Percentiles rank a stretch among this genome's conserved stretches.
Evolutionary conservation across 2,888 invertebrate species (phyloP).

Genomic region (Cryptus armator): DNA sequence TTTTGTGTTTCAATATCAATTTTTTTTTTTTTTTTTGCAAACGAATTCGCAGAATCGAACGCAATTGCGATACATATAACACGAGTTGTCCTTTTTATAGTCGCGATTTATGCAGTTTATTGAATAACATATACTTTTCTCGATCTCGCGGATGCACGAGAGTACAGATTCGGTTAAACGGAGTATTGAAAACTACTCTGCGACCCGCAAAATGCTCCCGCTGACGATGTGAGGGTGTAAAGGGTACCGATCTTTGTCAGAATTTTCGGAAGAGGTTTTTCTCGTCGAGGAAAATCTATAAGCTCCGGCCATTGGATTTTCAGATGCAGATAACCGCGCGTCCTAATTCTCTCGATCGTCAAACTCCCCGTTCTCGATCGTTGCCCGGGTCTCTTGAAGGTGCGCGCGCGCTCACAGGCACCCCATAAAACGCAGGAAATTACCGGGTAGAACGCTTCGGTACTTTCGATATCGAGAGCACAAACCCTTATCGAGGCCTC

Average conservation of each 20-base stretch:
- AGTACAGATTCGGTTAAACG: background rate
- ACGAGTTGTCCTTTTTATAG: background rate
- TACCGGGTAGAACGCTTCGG: conserved; percentile 79
- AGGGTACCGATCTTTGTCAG: conserved; percentile 19
- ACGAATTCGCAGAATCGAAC: background rate
- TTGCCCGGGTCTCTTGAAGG: conserved; percentile 70
- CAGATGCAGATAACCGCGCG: conserved; percentile 75
- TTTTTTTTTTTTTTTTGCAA: background rate
- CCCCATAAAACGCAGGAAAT: conserved; percentile 83
- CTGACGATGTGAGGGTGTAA: background rate
- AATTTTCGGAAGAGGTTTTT: background rate
- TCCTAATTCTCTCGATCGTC: conserved; percentile 82
- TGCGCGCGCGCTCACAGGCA: conserved; percentile 57
- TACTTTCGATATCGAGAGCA: conserved; percentile 70
- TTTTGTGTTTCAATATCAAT: background rate
- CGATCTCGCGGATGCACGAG: background rate
- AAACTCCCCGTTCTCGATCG: conserved; percentile 70
- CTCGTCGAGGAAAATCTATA: conserved; percentile 39
- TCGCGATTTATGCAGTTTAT: background rate
- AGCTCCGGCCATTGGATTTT: conserved; percentile 59
- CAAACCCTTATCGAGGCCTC: conserved; percentile 72
- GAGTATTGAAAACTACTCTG: conserved; percentile 1
- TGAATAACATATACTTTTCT: background rate
- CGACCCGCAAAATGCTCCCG: background rate
- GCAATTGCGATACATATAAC: background rate